Evolutionary conservation across 2,797 vertebrate genomes (phyloP).

Genomic region (Enteromius paludinosus): DNA sequence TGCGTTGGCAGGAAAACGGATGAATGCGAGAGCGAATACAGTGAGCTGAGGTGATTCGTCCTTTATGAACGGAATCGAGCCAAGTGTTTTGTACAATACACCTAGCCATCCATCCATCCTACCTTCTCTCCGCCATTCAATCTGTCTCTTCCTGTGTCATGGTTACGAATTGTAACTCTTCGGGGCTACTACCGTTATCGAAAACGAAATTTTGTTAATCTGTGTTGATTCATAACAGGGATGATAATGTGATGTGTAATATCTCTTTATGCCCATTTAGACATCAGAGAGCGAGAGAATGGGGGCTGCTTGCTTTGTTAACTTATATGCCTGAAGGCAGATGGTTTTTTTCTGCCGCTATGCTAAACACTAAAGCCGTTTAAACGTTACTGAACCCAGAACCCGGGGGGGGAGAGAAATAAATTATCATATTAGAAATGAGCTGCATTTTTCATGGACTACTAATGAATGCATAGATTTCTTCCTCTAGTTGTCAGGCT

Average conservation of each 20-base stretch:
- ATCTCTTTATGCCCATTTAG: slow-evolving; percentile 44
- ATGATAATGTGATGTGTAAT: slow-evolving; percentile 47
- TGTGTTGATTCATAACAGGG: slow-evolving; percentile 30
- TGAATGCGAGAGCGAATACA: slow-evolving; percentile 34
- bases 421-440: slow-evolving; percentile 53
- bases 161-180: slow-evolving; percentile 12
- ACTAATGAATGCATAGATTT: slow-evolving; percentile 42
- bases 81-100: slow-evolving; percentile 31
- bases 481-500: background rate
- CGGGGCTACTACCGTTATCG: background rate
- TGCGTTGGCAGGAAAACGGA: slow-evolving; percentile 43
- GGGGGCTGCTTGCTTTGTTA: slow-evolving; percentile 42
- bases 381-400: slow-evolving; percentile 42
- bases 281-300: slow-evolving; percentile 20
- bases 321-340: slow-evolving; percentile 39
- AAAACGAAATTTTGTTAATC: slow-evolving; percentile 31
- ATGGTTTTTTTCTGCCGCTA: slow-evolving; percentile 18
- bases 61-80: slow-evolving; percentile 28
- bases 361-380: slow-evolving; percentile 41
- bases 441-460: slow-evolving; percentile 51
- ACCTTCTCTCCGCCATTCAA: background rate
- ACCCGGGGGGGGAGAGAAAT: slow-evolving; percentile 26
- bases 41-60: slow-evolving; percentile 42
- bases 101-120: background rate
- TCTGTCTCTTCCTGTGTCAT: background rate